Conservation (phyloP, 1,140 invertebrate species). For the Halictus rubicundus region DNA sequence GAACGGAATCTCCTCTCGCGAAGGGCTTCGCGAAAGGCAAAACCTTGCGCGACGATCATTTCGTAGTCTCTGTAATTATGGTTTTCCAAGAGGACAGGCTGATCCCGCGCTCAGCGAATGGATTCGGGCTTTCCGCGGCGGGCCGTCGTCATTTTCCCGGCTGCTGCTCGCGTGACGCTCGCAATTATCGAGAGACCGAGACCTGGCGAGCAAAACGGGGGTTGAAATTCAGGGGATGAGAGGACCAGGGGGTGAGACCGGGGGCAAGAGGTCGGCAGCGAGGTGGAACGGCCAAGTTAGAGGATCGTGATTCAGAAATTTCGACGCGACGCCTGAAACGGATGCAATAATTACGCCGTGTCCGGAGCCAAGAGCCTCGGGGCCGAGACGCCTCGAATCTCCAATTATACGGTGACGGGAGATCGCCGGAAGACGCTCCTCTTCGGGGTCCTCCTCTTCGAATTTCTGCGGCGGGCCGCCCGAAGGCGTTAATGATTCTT, state of each 20-base stretch:
- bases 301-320: conserved; percentile 38
- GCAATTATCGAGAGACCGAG: conserved; percentile 34
- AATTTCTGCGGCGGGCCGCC: neutral
- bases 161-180: conserved; percentile 25
- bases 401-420: conserved; percentile 22
- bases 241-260: neutral
- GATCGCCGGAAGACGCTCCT: neutral
- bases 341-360: conserved; percentile 40
- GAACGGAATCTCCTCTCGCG: too few relatives aligned
- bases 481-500: neutral
- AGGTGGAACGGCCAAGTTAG: conserved; percentile 15
- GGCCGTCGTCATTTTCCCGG: conserved; percentile 19
- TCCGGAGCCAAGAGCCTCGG: conserved; percentile 2
- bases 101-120: neutral
- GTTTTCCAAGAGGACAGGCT: neutral
- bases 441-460: neutral
- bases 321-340: conserved; percentile 30
- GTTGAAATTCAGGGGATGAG: too few relatives aligned
- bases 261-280: too few relatives aligned
- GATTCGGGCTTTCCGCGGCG: neutral
- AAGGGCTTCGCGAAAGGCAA: neutral
- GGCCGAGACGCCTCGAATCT: conserved; percentile 20
- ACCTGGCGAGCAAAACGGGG: too few relatives aligned
- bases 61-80: conserved; percentile 17
- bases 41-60: neutral